Evolutionary conservation across 1,140 invertebrate genomes (phyloP), one percentile per base, ranked within the genome.

Genomic region (Aphelenchoides besseyi): DNA sequence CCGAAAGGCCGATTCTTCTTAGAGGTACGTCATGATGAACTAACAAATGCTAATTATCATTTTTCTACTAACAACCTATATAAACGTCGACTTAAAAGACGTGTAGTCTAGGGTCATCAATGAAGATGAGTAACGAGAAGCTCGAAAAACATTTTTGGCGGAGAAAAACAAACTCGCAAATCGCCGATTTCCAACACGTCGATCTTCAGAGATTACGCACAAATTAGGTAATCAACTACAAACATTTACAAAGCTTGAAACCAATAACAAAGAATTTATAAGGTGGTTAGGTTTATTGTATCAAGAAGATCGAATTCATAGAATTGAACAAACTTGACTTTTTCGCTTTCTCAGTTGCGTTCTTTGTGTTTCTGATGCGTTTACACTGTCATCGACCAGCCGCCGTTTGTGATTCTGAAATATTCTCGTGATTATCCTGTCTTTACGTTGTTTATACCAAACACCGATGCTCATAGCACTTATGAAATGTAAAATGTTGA

Each of bases 381-480:
- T n/a, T n/a, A n/a, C n/a, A n/a, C n/a, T n/a, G n/a, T n/a, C 12
- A 48, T 48, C 41, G 41, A 48, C 41, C 12, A 16, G 23, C 23
- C 41, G 41, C 41, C 41, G 41, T 48, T 48, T 48, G 41, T 48
- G 23, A 48, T 48, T 48, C 41, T 48, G 41, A 48, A 48, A 48
- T 12, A 48, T n/a, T n/a, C n/a, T n/a, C n/a, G n/a, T n/a, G n/a
- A n/a, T n/a, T n/a, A n/a, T n/a, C n/a, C n/a, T n/a, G n/a, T n/a
- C n/a, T n/a, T n/a, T n/a, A n/a, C n/a, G n/a, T n/a, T n/a, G n/a
- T n/a, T n/a, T n/a, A n/a, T n/a, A n/a, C n/a, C n/a, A n/a, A n/a
- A n/a, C n/a, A n/a, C n/a, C n/a, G n/a, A n/a, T n/a, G n/a, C n/a
- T n/a, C n/a, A n/a, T n/a, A n/a, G n/a, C n/a, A n/a, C n/a, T n/a